These are phyloP conservation scores for Ctena decussata DNA, from an alignment of 2,888 invertebrate genomes.

Conservation along the genomic window DNA sequence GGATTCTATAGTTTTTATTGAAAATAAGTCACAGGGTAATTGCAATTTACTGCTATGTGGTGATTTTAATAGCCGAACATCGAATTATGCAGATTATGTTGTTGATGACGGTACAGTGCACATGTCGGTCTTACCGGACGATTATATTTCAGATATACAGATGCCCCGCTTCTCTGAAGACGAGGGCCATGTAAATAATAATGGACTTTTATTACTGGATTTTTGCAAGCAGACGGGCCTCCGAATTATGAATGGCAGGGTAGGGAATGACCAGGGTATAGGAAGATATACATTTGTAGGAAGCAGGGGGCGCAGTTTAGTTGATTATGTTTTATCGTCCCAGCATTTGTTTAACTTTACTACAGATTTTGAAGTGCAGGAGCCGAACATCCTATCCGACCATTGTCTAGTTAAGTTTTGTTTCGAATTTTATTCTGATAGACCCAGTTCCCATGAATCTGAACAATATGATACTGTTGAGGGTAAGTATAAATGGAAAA, in stretches of 20 bases:
- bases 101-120: too few relatives aligned
- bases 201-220: too few relatives aligned
- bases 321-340: not conserved
- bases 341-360: not conserved
- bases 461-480: not conserved
- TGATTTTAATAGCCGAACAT: too few relatives aligned
- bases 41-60: too few relatives aligned
- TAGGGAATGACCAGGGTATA: not conserved
- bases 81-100: too few relatives aligned
- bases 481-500: not conserved
- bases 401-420: not conserved
- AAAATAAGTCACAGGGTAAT: too few relatives aligned
- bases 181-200: not conserved
- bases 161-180: not conserved
- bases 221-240: too few relatives aligned
- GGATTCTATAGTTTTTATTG: too few relatives aligned
- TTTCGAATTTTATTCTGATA: not conserved
- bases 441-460: not conserved
- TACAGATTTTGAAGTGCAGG: not conserved
- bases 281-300: not conserved
- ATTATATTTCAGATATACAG: not conserved
- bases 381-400: not conserved
- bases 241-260: not conserved
- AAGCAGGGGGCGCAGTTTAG: constrained; percentile 9
- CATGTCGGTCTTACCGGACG: too few relatives aligned